A percentile compares a stretch with the other conserved stretches of the same genome.
phyloP scores from a whole-genome alignment of 2,797 vertebrate genomes.

The Rhincodon typus region DNA sequence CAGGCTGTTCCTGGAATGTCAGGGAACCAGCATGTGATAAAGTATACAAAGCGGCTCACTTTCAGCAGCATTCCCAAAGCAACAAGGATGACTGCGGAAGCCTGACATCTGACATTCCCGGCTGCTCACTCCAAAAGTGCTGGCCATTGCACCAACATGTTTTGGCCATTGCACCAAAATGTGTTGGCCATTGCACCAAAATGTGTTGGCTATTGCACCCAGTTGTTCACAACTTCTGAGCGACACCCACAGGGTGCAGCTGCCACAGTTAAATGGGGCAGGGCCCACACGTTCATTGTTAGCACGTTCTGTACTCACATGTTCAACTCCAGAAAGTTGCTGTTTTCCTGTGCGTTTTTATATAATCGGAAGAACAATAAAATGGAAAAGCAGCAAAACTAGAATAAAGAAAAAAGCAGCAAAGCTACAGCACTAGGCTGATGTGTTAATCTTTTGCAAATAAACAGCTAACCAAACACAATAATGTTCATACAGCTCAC shows the following conservation, averaged over 20 bases:
- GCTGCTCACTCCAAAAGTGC: background rate
- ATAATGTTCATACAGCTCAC: background rate
- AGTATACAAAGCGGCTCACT: background rate
- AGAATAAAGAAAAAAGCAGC: no score
- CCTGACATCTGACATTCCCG: background rate
- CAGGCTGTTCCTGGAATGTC: constrained; percentile 22
- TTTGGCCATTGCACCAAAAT: background rate
- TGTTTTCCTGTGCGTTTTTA: background rate
- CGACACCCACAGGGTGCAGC: background rate
- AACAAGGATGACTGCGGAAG: background rate
- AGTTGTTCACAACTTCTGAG: background rate
- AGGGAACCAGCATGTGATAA: constrained; percentile 2
- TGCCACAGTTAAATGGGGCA: background rate
- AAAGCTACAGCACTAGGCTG: no score
- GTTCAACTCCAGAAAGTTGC: background rate
- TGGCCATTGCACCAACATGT: background rate
- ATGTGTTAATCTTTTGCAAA: background rate
- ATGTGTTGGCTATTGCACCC: background rate
- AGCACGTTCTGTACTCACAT: background rate
- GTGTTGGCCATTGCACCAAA: background rate
- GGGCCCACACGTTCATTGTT: background rate
- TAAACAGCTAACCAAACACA: background rate
- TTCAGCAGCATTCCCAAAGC: background rate
- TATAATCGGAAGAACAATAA: background rate
- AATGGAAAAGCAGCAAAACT: background rate